Percentiles rank a stretch among this genome's conserved stretches.
These are phyloP conservation scores for Lontra canadensis DNA, from an alignment of 2,113 vertebrate genomes.

Conservation along the genomic window DNA sequence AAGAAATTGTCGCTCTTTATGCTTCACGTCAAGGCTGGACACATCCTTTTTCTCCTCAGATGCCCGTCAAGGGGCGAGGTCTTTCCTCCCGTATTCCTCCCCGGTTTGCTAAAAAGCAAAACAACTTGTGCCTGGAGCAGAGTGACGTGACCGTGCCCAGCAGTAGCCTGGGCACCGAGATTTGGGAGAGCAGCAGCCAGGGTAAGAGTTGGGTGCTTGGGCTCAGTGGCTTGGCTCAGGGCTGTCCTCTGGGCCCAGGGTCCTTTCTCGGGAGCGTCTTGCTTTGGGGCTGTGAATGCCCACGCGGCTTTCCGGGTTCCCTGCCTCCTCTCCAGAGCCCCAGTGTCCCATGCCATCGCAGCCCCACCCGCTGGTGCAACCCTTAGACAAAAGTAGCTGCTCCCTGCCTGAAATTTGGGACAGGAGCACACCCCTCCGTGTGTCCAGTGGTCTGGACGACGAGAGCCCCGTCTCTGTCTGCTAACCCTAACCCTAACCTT, in stretches of 20 bases:
- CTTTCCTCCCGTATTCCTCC: conserved; percentile 96
- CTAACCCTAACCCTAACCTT: neutral
- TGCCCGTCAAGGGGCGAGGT: conserved; percentile 89
- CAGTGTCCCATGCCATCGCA: fast-evolving
- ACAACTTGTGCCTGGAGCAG: conserved; percentile 91
- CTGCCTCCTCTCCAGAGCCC: too few species aligned
- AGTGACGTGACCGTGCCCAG: conserved; percentile 89
- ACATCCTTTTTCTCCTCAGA: conserved; percentile 76
- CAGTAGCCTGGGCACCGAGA: conserved; percentile 95
- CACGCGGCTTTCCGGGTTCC: fast-evolving
- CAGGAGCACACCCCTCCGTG: fast-evolving
- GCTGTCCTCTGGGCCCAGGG: neutral
- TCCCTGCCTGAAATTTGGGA: fast-evolving
- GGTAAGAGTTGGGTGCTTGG: conserved; percentile 81
- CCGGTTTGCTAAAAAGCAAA: conserved; percentile 98
- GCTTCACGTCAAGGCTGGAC: neutral
- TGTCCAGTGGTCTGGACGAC: neutral
- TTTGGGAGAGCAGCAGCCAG: conserved; percentile 96
- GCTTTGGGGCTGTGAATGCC: fast-evolving
- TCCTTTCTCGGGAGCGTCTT: fast-evolving
- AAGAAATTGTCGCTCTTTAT: fast-evolving
- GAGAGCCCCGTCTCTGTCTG: fast-evolving
- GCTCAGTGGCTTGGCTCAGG: fast-evolving
- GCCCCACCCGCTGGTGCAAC: fast-evolving
- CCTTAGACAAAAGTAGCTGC: fast-evolving